A percentile compares a stretch with the other conserved stretches of the same genome.
Evolutionary conservation across 2,797 vertebrate species (phyloP).

Genomic region (Sarcoramphus papa): DNA sequence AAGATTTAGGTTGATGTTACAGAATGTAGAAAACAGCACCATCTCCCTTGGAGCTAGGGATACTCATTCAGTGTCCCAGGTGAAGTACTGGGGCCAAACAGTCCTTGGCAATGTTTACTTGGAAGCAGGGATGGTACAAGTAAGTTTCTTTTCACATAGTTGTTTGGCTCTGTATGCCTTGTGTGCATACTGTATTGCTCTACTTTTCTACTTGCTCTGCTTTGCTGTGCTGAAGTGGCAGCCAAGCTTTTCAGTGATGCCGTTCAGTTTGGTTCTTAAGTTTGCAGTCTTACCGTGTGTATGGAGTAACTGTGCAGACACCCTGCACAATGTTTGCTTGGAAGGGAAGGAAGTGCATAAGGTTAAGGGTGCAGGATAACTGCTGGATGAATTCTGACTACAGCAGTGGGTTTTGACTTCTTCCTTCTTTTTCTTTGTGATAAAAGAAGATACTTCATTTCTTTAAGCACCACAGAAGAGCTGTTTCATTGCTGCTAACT

Average conservation of each 20-base stretch:
- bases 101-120: background rate
- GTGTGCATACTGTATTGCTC: background rate
- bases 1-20: background rate
- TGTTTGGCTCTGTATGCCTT: background rate
- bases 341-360: background rate
- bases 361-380: background rate
- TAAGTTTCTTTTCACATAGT: background rate
- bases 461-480: background rate
- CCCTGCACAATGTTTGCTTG: background rate
- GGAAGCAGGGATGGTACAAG: background rate
- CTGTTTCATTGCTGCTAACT: background rate
- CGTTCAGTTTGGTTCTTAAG: background rate
- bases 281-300: rapidly evolving
- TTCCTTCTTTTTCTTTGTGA: background rate
- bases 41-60: background rate
- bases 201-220: background rate
- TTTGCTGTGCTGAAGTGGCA: background rate
- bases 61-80: background rate
- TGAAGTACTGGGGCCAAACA: background rate
- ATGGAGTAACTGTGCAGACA: background rate
- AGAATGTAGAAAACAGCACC: background rate
- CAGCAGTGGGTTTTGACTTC: background rate
- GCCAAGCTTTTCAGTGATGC: background rate
- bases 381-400: background rate
- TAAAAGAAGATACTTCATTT: background rate